Percentiles rank a stretch among this genome's conserved stretches.
Conservation (phyloP, 2,113 vertebrate species). For the Passer domesticus region DNA sequence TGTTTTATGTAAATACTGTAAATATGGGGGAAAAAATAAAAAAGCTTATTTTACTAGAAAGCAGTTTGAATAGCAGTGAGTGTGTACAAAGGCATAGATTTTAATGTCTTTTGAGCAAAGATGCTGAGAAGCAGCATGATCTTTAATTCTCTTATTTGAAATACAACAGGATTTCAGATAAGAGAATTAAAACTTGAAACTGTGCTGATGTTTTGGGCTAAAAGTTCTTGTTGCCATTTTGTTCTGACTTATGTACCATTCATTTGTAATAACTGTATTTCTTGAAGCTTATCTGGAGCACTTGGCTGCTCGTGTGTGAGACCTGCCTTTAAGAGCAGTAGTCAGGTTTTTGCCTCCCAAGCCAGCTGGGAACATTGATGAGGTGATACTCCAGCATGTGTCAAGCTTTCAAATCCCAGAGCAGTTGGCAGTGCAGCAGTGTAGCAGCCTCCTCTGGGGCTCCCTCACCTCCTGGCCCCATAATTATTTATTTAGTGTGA, state of each 20-base stretch:
- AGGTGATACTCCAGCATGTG: slow-evolving; percentile 50
- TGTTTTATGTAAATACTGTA: rapidly evolving
- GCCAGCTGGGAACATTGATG: slow-evolving; percentile 47
- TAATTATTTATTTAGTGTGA: slow-evolving; percentile 61
- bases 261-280: background rate
- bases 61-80: background rate
- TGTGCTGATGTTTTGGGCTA: background rate
- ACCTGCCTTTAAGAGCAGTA: background rate
- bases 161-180: rapidly evolving
- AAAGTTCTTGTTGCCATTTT: background rate
- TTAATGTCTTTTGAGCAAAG: background rate
- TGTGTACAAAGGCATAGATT: background rate
- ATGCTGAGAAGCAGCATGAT: background rate
- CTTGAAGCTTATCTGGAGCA: background rate
- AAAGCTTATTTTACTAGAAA: background rate
- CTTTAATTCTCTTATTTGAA: background rate
- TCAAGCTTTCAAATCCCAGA: slow-evolving; percentile 50
- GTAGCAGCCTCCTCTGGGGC: slow-evolving; percentile 23
- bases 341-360: background rate
- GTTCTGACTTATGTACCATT: background rate
- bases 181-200: background rate
- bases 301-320: background rate
- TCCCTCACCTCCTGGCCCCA: slow-evolving; percentile 44
- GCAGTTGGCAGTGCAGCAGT: slow-evolving; percentile 11
- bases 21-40: background rate